Evolutionary conservation across 2,888 invertebrate species (phyloP).

Genomic region (Lingula anatina): DNA sequence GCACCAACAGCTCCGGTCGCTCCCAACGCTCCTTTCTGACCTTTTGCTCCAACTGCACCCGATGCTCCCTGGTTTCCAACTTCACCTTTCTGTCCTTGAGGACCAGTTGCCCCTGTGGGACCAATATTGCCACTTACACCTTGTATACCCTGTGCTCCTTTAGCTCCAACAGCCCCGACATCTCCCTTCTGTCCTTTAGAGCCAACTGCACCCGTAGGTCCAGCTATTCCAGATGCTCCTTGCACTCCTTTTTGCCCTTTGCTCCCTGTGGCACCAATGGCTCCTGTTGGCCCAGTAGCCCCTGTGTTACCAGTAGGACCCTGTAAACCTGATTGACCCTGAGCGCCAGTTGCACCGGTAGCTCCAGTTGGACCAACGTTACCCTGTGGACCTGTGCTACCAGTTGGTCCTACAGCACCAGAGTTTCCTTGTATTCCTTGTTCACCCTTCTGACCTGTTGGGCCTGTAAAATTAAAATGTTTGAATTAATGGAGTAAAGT

Average conservation of each 20-base stretch:
- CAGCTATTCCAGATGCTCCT: slow-evolving; percentile 9
- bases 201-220: too few species aligned
- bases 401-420: slow-evolving; percentile 10
- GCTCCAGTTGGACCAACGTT: slow-evolving; percentile 1
- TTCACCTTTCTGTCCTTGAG: too few species aligned
- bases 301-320: slow-evolving; percentile 8
- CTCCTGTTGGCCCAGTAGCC: slow-evolving; percentile 5
- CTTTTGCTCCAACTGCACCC: slow-evolving; percentile 10
- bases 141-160: slow-evolving; percentile 7
- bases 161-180: slow-evolving; percentile 1
- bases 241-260: slow-evolving; percentile 6
- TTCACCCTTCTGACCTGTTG: slow-evolving; percentile 6
- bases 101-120: too few species aligned
- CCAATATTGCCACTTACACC: slow-evolving; percentile 7
- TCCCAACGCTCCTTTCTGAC: slow-evolving; percentile 9
- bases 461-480: too few species aligned
- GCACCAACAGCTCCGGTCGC: too few species aligned
- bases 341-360: slow-evolving; percentile 2
- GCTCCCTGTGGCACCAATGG: slow-evolving; percentile 6
- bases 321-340: slow-evolving; percentile 3
- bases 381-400: too few species aligned
- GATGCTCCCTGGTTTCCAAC: too few species aligned
- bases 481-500: too few species aligned
- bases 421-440: slow-evolving; percentile 11
- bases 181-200: slow-evolving; percentile 7